Conservation (phyloP, 2,797 vertebrate genomes). For the Channa striata region DNA sequence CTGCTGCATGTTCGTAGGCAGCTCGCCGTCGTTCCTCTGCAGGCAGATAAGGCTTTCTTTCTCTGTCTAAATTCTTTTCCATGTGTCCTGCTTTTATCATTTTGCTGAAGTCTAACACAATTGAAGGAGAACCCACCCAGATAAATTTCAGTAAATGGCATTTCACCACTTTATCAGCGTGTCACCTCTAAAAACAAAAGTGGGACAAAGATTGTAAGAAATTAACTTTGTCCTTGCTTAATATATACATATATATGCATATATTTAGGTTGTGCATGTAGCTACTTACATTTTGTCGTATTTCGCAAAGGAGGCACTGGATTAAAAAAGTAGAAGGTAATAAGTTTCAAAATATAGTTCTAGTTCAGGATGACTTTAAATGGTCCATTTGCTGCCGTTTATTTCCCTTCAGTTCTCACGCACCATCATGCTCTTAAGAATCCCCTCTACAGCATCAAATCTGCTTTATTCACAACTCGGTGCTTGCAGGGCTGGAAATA, state of each 20-base stretch:
- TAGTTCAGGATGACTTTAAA: too few relatives aligned
- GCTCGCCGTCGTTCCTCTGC: background rate
- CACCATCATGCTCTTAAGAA: too few relatives aligned
- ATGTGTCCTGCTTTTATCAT: conserved; percentile 16
- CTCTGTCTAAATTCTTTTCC: conserved; percentile 14
- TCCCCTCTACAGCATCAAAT: too few relatives aligned
- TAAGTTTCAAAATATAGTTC: too few relatives aligned
- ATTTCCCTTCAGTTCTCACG: background rate
- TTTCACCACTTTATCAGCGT: conserved; percentile 13
- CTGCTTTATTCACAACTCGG: too few relatives aligned
- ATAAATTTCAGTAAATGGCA: conserved; percentile 23
- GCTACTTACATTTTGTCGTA: background rate
- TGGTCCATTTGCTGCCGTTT: background rate
- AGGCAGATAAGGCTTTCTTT: conserved; percentile 26
- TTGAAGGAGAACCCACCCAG: conserved; percentile 38
- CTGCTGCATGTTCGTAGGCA: background rate
- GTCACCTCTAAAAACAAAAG: conserved; percentile 24
- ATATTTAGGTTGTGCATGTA: background rate
- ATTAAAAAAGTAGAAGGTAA: background rate
- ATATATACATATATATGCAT: background rate
- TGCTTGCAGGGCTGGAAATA: background rate
- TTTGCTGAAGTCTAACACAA: conserved; percentile 27
- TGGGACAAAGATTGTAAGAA: background rate
- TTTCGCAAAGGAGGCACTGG: background rate
- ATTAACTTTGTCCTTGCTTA: background rate